These are phyloP conservation scores for Eurypyga helias DNA, from an alignment of 2,113 vertebrate genomes.

Conservation along the genomic window DNA sequence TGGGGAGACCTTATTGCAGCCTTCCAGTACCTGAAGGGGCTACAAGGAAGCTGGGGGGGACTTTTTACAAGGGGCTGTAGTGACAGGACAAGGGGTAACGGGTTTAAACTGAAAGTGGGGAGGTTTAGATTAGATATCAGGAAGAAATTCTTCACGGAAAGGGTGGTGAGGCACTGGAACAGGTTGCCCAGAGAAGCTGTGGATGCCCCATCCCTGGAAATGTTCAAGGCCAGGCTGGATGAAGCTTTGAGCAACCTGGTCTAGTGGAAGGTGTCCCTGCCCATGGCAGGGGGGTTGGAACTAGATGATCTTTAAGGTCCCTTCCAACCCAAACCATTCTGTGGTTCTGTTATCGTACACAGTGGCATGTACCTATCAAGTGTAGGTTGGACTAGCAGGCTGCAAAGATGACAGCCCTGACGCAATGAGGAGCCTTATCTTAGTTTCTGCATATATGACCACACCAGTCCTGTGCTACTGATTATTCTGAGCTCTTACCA, in stretches of 20 bases:
- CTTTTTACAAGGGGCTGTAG: background rate
- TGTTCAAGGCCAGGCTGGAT: background rate
- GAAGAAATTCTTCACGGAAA: rapidly evolving
- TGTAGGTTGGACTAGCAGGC: background rate
- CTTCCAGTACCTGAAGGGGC: background rate
- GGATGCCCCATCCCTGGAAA: background rate
- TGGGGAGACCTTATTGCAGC: rapidly evolving
- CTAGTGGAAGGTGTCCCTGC: background rate
- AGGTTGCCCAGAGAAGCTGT: background rate
- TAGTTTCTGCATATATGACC: background rate
- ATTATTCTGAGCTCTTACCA: background rate
- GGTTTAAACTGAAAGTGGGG: background rate
- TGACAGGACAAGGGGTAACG: background rate
- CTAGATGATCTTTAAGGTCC: background rate
- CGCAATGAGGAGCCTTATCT: background rate
- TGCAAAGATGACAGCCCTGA: background rate
- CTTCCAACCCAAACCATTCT: background rate
- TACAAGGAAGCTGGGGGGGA: background rate
- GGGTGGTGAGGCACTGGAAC: background rate
- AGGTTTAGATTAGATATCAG: background rate
- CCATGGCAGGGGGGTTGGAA: background rate
- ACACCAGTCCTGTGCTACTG: background rate
- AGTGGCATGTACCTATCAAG: rapidly evolving
- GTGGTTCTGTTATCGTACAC: background rate
- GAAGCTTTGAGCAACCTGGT: background rate